Base-by-base conservation (phyloP, 2,113 vertebrate genomes). In the Gasterosteus aculeatus region DNA sequence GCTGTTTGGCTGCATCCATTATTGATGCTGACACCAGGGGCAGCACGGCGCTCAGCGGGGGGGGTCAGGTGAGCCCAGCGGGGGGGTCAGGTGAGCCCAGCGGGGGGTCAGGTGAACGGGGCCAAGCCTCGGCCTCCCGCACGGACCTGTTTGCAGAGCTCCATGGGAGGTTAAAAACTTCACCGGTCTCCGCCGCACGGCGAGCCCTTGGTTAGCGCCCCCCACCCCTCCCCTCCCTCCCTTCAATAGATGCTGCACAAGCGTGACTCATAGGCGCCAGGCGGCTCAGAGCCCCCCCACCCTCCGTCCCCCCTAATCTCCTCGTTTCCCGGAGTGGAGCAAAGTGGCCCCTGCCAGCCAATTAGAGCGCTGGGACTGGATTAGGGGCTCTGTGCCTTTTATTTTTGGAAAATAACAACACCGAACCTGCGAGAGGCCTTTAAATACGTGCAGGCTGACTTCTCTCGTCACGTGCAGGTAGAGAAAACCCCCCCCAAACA, bases 291-390 rank as follows among this genome's bases (percentile, higher is more conserved):
- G 69, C 69, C 66, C 80, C 78, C 80, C 19, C 67, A n/a, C n/a
- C n/a, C n/a, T n/a, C 22, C 22, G 22, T 26, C 80, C 80, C 47
- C 60, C 72, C 66, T 89, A 90, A 89, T 88, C 85, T 88, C 65
- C 71, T 75, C 61, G 63, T 76, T 91, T 80, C 78, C 83, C 26
- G 39, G 82, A 87, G 87, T 81, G 59, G 70, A 85, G 85, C 22
- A 76, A 85, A 88, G 86, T 78, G 85, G 83, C 83, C 84, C 69
- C 77, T 56, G 85, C 88, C 77, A 59, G 86, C 87, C 88, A 93
- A 91, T 90, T 88, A 90, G 85, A 88, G 86, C 78, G 6, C 58
- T 58, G 86, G 81, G 85, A 85, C 82, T 76, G 86, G 87, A 91
- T 90, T 89, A 85, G 79, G 69, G 68, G 72, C 59, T 56, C 75